Evolutionary conservation across 2,113 vertebrate genomes (phyloP).

Genomic region (Corythoichthys haematopterus): DNA sequence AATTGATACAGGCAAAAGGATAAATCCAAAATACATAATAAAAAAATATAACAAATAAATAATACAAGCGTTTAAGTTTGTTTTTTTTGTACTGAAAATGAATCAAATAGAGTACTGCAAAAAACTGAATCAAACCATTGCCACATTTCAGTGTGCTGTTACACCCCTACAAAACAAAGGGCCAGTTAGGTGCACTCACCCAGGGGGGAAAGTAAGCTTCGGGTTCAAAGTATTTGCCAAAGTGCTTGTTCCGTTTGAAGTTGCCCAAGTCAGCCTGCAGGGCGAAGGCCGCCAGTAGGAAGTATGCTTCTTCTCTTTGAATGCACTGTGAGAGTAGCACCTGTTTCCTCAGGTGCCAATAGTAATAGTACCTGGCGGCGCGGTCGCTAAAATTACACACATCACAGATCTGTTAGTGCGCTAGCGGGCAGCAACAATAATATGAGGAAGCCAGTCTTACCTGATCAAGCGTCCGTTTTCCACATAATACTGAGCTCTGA

Average conservation of each 20-base stretch:
- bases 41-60: too few species aligned
- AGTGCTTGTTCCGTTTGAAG: conserved; percentile 96
- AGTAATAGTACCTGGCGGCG: conserved; percentile 91
- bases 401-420: neutral
- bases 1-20: too few species aligned
- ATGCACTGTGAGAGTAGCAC: conserved; percentile 91
- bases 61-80: too few species aligned
- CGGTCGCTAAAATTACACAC: conserved; percentile 76
- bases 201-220: conserved; percentile 94
- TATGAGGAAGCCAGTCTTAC: conserved; percentile 49
- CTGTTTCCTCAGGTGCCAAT: conserved; percentile 97
- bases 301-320: conserved; percentile 92
- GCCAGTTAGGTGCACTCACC: conserved; percentile 72
- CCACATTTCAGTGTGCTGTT: too few species aligned
- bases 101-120: too few species aligned
- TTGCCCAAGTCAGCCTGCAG: conserved; percentile 95
- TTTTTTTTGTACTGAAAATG: too few species aligned
- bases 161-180: neutral
- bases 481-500: conserved; percentile 97
- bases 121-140: too few species aligned
- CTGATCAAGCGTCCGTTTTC: conserved; percentile 95
- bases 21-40: too few species aligned
- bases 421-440: neutral
- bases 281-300: conserved; percentile 94
- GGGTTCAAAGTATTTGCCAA: conserved; percentile 93